Evolutionary conservation across 2,113 vertebrate species (phyloP).

Genomic region (Microtus oregoni): DNA sequence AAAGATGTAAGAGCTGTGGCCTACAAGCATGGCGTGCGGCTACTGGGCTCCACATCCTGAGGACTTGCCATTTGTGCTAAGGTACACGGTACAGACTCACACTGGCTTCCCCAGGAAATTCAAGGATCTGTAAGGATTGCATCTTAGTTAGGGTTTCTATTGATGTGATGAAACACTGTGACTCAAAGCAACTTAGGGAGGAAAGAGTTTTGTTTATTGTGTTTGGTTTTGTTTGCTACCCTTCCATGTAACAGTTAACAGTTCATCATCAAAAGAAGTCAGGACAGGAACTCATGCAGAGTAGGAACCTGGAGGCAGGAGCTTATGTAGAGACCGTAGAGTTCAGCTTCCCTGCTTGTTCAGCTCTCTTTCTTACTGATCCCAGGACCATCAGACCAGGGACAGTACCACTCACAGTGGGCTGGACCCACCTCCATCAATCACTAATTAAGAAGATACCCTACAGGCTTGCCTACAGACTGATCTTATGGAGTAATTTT

Average conservation of each 20-base stretch:
- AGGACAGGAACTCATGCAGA: neutral
- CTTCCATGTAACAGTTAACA: neutral
- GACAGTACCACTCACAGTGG: neutral
- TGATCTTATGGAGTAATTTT: neutral
- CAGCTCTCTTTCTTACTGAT: neutral
- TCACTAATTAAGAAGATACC: neutral
- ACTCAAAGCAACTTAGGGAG: neutral
- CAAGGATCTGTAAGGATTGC: neutral
- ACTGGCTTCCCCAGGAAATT: neutral
- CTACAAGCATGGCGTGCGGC: too few relatives aligned
- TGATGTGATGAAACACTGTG: neutral
- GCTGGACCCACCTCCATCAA: neutral
- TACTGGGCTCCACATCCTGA: neutral
- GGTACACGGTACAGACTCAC: neutral
- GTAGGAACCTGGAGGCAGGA: neutral
- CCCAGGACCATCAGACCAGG: neutral
- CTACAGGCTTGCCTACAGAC: neutral
- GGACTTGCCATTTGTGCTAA: neutral
- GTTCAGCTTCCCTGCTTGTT: neutral
- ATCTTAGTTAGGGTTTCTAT: neutral
- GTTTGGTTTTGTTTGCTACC: neutral
- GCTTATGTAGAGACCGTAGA: neutral
- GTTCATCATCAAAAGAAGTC: neutral
- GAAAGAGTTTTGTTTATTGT: neutral
- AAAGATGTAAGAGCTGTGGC: neutral